Base-by-base conservation (phyloP, 1,140 invertebrate species). In the Habropoda laboriosa region DNA sequence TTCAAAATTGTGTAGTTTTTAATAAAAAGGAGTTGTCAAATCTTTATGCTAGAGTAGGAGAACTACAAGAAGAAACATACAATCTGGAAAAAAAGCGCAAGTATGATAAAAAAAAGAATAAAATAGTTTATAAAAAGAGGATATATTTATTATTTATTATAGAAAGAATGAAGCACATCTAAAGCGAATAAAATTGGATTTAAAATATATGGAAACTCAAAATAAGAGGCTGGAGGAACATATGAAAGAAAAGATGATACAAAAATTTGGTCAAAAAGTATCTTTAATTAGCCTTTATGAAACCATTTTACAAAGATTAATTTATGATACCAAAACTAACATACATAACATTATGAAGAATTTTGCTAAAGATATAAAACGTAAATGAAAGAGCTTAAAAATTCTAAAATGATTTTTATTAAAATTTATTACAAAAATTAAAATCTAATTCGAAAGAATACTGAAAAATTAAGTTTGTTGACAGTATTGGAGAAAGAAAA, bases 1-100 rank as follows among this genome's bases (percentile, higher is more conserved):
- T 96, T n/a, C 89, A 90, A 4, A 91, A 95, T 27, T 95, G 94
- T 49, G 88, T 96, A 24, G 91, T 96, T 6, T 96, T 96, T 85
- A 94, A 95, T 81, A 94, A 94, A 66, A 85, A 89, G 4, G 93
- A 92, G 79, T 86, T 96, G 21, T 87, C 92, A 0, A 88, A 93
- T 30, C 90, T 97, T 0, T 94, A 95, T 53, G 91, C 93, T 2
- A 93, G 96, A 85, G 95, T 96, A 21, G 94, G 94, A 57, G 93
- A 96, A 87, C 88, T 97, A 8, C 92, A 96, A 77, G 90, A 94
- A 24, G 96, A 96, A 86, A 95, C 95, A 45, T 83, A 90, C 21
- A 89, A 94, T 5, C 94, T 96, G 82, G 93, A 94, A 78, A 93
- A 92, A 72, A 94, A 94, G 86, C 94, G 95, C 85, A 94, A 93